Base-by-base conservation (phyloP, 2,888 invertebrate genomes). In the Chalcosyrphus nemorum region DNA sequence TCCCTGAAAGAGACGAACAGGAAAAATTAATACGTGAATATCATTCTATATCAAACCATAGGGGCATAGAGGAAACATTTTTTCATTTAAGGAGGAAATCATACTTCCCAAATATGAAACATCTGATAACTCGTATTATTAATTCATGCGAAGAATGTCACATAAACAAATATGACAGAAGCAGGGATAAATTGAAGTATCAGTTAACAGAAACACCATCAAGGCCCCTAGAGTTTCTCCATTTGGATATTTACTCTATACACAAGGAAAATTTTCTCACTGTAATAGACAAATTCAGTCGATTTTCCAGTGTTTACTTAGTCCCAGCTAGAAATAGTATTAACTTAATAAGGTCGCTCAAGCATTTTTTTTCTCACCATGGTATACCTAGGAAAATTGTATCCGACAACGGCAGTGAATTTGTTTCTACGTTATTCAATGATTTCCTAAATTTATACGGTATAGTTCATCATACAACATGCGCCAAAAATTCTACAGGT, bases 211-310 rank as follows among this genome's bases (percentile, higher is more conserved):
- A 76, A 71, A 75, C 63, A 2, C 65, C 77, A 19, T 52, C 52
- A 11, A 45, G 43, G 13, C 61, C 66, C 9, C 15, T 65, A 5
- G 54, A 78, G 11, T 70, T 74, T 43, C 13, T 78, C 0, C 72
- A 84, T 24, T 29, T 68, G 0, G 68, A 84, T 9, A 57, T 77
- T 7, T 78, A 77, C 13, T 61, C 61, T 2, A 21, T 78, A 19
- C 38, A 74, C 13, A 81, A 77, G 7, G 41, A 71, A 50, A 61
- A 66, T 5, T 68, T 76, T 15, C 27, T 77, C 6, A 77, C 74
- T 11, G 75, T 80, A n/a, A 32, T 78, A n/a, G 74, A 84, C 24
- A 84, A 78, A 35, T 80, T 85, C 35, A 75, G 47, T 9, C 70
- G 65, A 47, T 85, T 80, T 27, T 45, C 70, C 0, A 50, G 74